phyloP scores from a whole-genome alignment of 1,140 invertebrate species.

The Pseudomyrmex gracilis region DNA sequence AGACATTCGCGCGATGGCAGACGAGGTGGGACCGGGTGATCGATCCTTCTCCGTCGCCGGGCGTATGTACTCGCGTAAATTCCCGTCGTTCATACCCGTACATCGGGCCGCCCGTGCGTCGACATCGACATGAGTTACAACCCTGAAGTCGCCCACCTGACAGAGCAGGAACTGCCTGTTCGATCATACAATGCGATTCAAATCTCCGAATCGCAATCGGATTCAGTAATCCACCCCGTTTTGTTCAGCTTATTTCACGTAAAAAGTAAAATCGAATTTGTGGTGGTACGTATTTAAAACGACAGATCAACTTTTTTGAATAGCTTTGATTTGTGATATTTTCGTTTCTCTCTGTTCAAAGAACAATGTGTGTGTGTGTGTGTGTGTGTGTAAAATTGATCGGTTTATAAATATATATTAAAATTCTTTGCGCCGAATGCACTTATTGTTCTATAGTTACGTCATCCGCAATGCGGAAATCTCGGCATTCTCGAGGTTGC shows the following conservation, averaged over 20 bases:
- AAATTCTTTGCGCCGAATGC: background rate
- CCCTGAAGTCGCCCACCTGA: slow-evolving; percentile 10
- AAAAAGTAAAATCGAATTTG: background rate
- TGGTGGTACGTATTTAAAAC: no score
- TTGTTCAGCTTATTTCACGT: background rate
- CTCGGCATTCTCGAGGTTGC: slow-evolving; percentile 7
- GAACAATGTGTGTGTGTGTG: no score
- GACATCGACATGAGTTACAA: slow-evolving; percentile 70
- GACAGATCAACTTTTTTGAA: no score
- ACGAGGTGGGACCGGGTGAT: slow-evolving; percentile 62
- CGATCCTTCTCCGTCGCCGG: slow-evolving; percentile 68
- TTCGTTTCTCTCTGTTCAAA: no score
- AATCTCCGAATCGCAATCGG: background rate
- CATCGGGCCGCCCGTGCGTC: slow-evolving; percentile 58
- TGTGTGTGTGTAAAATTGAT: no score
- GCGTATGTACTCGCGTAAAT: slow-evolving; percentile 69
- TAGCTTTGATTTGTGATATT: no score
- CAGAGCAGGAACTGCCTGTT: background rate
- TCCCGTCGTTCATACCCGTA: slow-evolving; percentile 65
- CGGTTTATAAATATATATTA: no score
- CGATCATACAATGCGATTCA: background rate
- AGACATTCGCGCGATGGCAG: slow-evolving; percentile 65
- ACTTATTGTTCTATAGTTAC: slow-evolving; percentile 13
- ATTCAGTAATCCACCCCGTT: background rate
- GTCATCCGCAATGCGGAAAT: slow-evolving; percentile 32